Percentiles rank a stretch among this genome's conserved stretches.
These are phyloP conservation scores for Neoseiulus cucumeris DNA, from an alignment of 1,140 invertebrate genomes.

Conservation along the genomic window DNA sequence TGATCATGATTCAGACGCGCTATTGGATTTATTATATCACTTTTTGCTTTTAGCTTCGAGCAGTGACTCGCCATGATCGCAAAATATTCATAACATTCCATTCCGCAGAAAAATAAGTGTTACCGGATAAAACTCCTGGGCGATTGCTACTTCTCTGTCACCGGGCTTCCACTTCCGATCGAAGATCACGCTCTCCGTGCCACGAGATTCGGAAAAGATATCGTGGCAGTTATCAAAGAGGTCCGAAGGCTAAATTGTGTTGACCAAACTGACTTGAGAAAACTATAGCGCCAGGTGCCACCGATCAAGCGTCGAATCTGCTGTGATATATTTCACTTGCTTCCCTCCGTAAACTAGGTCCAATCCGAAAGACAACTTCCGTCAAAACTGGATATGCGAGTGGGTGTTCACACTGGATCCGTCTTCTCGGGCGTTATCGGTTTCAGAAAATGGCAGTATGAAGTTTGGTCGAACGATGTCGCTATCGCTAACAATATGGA, in stretches of 20 bases:
- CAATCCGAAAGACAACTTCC: conserved; percentile 53
- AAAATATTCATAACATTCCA: neutral
- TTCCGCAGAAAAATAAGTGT: conserved; percentile 52
- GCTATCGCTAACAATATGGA: conserved; percentile 91
- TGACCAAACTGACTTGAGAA: too few relatives aligned
- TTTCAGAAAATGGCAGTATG: conserved; percentile 34
- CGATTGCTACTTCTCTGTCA: conserved; percentile 91
- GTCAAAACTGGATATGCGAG: conserved; percentile 81
- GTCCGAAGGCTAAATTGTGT: too few relatives aligned
- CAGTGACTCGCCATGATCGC: too few relatives aligned
- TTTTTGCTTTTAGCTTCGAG: too few relatives aligned
- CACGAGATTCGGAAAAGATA: conserved; percentile 86
- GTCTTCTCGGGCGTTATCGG: conserved; percentile 35
- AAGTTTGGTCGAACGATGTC: conserved; percentile 44
- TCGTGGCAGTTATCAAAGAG: conserved; percentile 86
- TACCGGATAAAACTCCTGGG: conserved; percentile 85
- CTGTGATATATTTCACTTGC: neutral
- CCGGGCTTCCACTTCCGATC: conserved; percentile 67
- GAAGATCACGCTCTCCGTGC: conserved; percentile 86
- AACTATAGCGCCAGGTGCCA: too few relatives aligned
- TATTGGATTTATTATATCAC: too few relatives aligned
- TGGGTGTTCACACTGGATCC: conserved; percentile 47
- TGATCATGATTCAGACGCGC: too few relatives aligned
- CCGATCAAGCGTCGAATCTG: too few relatives aligned
- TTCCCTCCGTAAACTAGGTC: neutral